Conservation (phyloP, 2,797 vertebrate species). For the Gymnoscopelus microlampas region DNA sequence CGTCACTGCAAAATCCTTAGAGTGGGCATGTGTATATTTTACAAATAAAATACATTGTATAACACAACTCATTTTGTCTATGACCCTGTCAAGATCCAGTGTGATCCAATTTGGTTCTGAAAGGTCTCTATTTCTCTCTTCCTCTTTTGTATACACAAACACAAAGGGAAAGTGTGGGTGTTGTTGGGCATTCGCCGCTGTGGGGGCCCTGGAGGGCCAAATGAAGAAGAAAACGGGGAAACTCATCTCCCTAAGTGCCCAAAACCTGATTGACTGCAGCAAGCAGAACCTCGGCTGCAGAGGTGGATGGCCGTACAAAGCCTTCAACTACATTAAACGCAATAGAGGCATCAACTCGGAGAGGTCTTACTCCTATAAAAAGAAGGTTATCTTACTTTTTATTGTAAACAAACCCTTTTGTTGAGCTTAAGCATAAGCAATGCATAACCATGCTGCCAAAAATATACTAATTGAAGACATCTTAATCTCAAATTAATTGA, state of each 20-base stretch:
- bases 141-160: not conserved
- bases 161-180: constrained; percentile 77
- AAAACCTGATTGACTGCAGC: constrained; percentile 85
- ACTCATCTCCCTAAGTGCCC: constrained; percentile 78
- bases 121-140: too few relatives aligned
- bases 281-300: constrained; percentile 77
- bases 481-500: too few relatives aligned
- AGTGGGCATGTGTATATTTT: too few relatives aligned
- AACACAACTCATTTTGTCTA: not conserved
- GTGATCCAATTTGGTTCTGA: not conserved
- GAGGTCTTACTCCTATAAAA: constrained; percentile 76
- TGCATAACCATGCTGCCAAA: too few relatives aligned
- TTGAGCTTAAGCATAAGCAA: too few relatives aligned
- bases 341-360: constrained; percentile 80
- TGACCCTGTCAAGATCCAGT: not conserved
- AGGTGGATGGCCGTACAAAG: constrained; percentile 74
- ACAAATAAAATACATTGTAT: too few relatives aligned
- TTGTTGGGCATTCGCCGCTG: constrained; percentile 84
- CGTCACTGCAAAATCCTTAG: too few relatives aligned
- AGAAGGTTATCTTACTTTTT: constrained; percentile 58
- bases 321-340: constrained; percentile 74
- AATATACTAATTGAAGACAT: not conserved
- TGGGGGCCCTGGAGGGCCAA: constrained; percentile 82
- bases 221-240: constrained; percentile 70
- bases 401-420: not conserved